Evolutionary conservation across 2,797 vertebrate genomes (phyloP).

Genomic region (Leucoraja ocellata): DNA sequence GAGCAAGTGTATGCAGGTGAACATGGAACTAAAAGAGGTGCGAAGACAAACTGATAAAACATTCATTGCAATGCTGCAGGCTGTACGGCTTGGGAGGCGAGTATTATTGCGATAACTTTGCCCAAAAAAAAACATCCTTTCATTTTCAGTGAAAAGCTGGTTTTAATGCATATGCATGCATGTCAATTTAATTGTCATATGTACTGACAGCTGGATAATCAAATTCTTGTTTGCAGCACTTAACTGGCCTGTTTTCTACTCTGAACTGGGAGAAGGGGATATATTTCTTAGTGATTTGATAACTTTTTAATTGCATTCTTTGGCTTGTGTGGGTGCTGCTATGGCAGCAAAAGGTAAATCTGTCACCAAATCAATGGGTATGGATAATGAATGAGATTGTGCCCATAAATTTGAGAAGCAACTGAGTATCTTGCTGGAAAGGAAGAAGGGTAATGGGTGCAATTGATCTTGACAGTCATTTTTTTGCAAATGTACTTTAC

Average conservation of each 20-base stretch:
- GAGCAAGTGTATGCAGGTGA: constrained; percentile 81
- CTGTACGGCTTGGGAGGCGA: constrained; percentile 83
- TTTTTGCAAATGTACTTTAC: neutral
- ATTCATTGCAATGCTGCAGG: constrained; percentile 83
- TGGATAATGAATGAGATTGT: neutral
- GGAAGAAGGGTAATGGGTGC: neutral
- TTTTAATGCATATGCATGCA: neutral
- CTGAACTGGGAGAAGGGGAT: too few species aligned
- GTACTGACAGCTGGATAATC: too few species aligned
- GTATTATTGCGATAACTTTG: neutral
- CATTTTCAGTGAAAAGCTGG: neutral
- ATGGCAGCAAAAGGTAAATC: neutral
- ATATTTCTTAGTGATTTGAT: too few species aligned
- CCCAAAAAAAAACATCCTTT: neutral
- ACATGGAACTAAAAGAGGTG: constrained; percentile 85
- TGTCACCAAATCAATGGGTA: neutral
- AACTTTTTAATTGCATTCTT: too few species aligned
- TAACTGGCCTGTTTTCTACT: too few species aligned
- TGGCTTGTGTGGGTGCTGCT: too few species aligned
- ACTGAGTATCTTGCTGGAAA: neutral
- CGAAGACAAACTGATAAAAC: constrained; percentile 78
- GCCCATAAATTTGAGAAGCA: neutral
- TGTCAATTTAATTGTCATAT: too few species aligned
- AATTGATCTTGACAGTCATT: neutral
- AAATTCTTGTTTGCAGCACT: too few species aligned